Conservation (phyloP, 2,113 vertebrate genomes). For the Pagrus major region DNA sequence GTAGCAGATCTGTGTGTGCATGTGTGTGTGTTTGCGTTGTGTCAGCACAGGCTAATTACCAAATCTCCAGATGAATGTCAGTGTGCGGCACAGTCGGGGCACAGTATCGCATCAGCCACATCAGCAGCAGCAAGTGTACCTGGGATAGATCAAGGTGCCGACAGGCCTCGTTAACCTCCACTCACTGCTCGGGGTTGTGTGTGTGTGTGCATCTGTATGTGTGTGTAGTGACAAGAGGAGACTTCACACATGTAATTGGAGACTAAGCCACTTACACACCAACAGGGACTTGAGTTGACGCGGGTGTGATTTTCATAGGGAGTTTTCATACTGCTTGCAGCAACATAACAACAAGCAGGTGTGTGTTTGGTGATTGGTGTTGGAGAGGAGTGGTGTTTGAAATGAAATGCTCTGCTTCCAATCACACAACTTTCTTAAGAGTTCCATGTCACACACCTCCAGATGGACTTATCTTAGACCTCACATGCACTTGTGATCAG, state of each 20-base stretch:
- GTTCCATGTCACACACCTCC: not conserved
- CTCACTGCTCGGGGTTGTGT: slow-evolving; percentile 31
- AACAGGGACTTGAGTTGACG: slow-evolving; percentile 35
- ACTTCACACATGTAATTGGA: slow-evolving; percentile 82
- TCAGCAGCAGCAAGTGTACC: slow-evolving; percentile 55
- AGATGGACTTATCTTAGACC: not conserved
- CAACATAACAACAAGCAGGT: slow-evolving; percentile 56
- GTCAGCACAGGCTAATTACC: slow-evolving; percentile 75
- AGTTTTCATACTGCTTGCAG: slow-evolving; percentile 26
- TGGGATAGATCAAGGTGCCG: slow-evolving; percentile 58
- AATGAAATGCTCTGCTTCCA: slow-evolving; percentile 21
- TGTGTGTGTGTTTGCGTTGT: slow-evolving; percentile 27
- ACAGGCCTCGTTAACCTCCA: slow-evolving; percentile 66
- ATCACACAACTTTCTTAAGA: not conserved
- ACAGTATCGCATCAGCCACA: slow-evolving; percentile 46
- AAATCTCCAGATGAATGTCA: slow-evolving; percentile 77
- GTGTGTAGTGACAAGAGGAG: slow-evolving; percentile 33
- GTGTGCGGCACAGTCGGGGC: slow-evolving; percentile 44
- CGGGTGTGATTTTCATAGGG: slow-evolving; percentile 56
- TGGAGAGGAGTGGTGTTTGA: slow-evolving; percentile 12
- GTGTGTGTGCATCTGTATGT: slow-evolving; percentile 9
- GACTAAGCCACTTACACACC: slow-evolving; percentile 60
- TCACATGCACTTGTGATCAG: no score
- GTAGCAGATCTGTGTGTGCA: slow-evolving; percentile 43
- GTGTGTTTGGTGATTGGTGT: slow-evolving; percentile 37